A percentile compares a stretch with the other conserved stretches of the same genome.
Conservation (phyloP, 2,888 invertebrate species). For the Philhelius pedissequus region DNA sequence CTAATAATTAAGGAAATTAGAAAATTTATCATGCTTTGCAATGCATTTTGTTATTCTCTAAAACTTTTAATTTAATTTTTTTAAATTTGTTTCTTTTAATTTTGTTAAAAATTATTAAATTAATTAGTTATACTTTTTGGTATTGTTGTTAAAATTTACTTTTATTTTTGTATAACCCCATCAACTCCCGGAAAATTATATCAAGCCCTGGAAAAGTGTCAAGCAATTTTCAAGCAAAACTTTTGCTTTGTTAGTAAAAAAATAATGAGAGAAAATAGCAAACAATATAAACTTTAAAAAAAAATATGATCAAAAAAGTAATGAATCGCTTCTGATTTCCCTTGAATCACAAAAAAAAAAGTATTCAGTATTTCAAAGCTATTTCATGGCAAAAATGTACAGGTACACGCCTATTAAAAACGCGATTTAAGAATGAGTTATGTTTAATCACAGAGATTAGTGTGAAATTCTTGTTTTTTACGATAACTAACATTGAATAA, state of each 20-base stretch:
- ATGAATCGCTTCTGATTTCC: no score
- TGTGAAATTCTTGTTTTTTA: no score
- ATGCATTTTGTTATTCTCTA: conserved; percentile 41
- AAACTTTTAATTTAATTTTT: not conserved
- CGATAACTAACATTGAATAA: no score
- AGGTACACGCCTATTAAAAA: no score
- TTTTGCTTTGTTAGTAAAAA: not conserved
- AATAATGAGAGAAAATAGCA: not conserved
- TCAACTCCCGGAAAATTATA: not conserved
- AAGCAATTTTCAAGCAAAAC: not conserved
- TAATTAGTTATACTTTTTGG: not conserved
- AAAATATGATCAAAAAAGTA: no score
- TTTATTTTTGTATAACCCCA: not conserved
- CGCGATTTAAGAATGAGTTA: no score
- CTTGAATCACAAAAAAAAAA: no score
- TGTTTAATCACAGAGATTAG: no score
- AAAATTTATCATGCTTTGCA: conserved; percentile 57
- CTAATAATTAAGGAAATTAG: conserved; percentile 13
- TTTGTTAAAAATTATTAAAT: no score
- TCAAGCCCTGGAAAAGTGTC: not conserved
- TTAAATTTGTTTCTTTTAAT: not conserved
- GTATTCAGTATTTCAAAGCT: no score
- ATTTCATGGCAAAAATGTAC: no score
- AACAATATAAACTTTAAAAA: not conserved
- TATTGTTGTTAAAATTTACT: not conserved